Percentiles rank a stretch among this genome's conserved stretches.
phyloP scores from a whole-genome alignment of 2,888 invertebrate species.

The Ashinkailepas kermadecensis region DNA sequence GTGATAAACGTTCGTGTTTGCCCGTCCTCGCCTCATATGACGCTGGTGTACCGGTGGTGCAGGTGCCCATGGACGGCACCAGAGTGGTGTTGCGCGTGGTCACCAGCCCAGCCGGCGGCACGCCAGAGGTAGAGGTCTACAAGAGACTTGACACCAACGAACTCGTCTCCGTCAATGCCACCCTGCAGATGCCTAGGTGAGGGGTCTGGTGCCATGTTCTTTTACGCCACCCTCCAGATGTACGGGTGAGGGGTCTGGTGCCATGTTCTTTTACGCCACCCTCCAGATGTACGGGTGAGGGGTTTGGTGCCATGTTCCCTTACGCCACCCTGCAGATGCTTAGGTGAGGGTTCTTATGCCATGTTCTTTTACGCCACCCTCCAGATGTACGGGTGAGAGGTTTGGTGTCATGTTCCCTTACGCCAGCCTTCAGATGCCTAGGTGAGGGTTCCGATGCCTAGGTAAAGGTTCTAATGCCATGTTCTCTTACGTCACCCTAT shows the following conservation, averaged over 20 bases:
- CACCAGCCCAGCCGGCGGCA: neutral
- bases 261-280: too few relatives aligned
- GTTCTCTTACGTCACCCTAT: neutral
- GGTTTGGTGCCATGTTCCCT: too few relatives aligned
- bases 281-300: neutral
- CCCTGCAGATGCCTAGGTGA: neutral
- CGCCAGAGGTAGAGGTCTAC: neutral
- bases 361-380: neutral
- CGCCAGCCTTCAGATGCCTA: neutral
- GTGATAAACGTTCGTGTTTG: too few relatives aligned
- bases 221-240: neutral
- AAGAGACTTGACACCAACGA: slow-evolving; percentile 1
- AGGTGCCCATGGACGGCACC: slow-evolving; percentile 2
- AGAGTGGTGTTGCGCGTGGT: slow-evolving; percentile 1
- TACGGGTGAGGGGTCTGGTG: neutral
- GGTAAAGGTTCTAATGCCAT: neutral
- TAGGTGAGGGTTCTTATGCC: neutral
- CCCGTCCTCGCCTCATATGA: too few relatives aligned
- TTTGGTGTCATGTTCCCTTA: too few relatives aligned
- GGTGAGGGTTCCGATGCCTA: neutral
- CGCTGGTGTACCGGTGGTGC: neutral
- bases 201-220: neutral
- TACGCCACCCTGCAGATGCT: neutral
- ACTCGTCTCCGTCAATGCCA: slow-evolving; percentile 12
- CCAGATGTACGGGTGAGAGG: neutral